Evolutionary conservation across 2,888 invertebrate species (phyloP).

Genomic region (Allygus modestus): DNA sequence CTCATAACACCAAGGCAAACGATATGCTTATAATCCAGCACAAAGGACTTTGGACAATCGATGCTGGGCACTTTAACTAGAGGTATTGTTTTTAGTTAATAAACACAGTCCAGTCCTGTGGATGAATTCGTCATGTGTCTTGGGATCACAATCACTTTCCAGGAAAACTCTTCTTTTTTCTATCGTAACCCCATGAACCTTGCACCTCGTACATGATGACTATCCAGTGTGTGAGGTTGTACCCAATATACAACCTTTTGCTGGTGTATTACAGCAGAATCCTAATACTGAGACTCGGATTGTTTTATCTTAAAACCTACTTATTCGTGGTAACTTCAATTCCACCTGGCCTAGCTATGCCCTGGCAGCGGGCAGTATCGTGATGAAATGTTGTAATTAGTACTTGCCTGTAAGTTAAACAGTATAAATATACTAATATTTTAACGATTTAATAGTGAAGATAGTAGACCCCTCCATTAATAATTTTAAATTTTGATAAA

Average conservation of each 20-base stretch:
- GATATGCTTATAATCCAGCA: conserved; percentile 51
- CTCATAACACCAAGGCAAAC: conserved; percentile 1
- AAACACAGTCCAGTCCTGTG: conserved; percentile 54
- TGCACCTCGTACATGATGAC: conserved; percentile 63
- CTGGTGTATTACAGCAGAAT: conserved; percentile 64
- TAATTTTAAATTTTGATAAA: too few species aligned
- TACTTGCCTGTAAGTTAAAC: too few species aligned
- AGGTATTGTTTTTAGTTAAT: conserved; percentile 56
- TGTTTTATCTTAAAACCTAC: not conserved
- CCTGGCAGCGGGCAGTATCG: too few species aligned
- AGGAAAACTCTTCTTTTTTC: conserved; percentile 63
- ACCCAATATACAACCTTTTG: conserved; percentile 62
- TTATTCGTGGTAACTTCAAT: not conserved
- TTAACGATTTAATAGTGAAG: too few species aligned
- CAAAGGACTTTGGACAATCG: conserved; percentile 58
- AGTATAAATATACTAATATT: too few species aligned
- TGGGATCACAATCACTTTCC: conserved; percentile 35
- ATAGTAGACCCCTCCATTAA: too few species aligned
- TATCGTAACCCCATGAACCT: conserved; percentile 42
- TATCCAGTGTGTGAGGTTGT: conserved; percentile 64
- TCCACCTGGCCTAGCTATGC: too few species aligned
- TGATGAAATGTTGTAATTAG: too few species aligned
- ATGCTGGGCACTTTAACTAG: conserved; percentile 60
- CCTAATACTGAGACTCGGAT: conserved; percentile 13
- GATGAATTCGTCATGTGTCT: conserved; percentile 64